Evolutionary conservation across 2,113 vertebrate genomes (phyloP).

Genomic region (Marmota monax): DNA sequence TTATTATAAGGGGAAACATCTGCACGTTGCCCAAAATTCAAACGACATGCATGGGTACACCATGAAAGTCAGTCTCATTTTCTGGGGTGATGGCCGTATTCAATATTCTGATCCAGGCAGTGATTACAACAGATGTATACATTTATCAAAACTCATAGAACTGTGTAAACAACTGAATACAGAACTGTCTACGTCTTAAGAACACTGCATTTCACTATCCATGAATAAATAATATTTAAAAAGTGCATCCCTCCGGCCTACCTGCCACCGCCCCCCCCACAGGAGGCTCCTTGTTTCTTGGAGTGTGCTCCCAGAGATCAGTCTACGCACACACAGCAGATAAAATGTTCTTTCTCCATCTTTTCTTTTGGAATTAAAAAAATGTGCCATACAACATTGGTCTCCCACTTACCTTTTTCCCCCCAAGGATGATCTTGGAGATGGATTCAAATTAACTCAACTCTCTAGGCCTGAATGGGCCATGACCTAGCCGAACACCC

Average conservation of each 20-base stretch:
- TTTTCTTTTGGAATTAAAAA: neutral
- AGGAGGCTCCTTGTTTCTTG: neutral
- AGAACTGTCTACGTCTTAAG: neutral
- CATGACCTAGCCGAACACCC: no score
- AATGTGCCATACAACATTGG: neutral
- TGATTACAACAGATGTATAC: neutral
- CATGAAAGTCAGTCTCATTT: neutral
- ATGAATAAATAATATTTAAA: neutral
- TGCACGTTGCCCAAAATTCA: neutral
- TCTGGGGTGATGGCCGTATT: neutral
- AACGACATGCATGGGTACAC: neutral
- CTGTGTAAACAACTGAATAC: neutral
- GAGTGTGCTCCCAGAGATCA: neutral
- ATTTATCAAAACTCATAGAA: neutral
- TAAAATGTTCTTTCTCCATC: neutral
- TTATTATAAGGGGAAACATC: neutral
- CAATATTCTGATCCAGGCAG: neutral
- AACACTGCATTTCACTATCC: neutral
- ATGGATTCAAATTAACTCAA: accelerated
- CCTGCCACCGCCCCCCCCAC: accelerated
- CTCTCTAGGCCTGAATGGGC: accelerated
- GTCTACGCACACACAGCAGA: neutral
- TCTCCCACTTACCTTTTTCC: neutral
- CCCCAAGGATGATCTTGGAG: neutral
- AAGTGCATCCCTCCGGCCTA: neutral